These are phyloP conservation scores for Corythornis leucogaster DNA, from an alignment of 2,797 vertebrate species.

Conservation along the genomic window DNA sequence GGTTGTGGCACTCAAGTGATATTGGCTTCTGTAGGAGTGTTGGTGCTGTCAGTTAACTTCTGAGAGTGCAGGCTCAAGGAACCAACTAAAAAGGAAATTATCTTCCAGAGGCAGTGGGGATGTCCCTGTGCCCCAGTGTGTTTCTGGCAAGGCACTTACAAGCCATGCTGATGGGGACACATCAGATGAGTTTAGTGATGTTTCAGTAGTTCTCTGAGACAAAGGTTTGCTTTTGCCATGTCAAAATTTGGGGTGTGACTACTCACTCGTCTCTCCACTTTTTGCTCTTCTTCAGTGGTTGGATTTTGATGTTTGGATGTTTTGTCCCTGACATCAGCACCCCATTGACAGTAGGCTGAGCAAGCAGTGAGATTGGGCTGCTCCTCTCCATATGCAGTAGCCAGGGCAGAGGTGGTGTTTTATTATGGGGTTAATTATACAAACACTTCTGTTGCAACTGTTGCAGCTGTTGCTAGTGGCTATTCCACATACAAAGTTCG, in stretches of 20 bases:
- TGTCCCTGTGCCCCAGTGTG: background rate
- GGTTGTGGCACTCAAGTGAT: background rate
- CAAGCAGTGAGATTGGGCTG: fast-evolving
- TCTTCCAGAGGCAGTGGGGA: background rate
- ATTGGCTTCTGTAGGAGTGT: background rate
- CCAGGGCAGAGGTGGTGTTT: background rate
- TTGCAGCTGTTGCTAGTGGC: background rate
- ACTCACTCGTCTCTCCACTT: background rate
- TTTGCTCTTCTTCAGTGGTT: background rate
- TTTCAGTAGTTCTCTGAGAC: background rate
- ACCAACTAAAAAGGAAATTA: background rate
- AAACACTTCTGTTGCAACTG: background rate
- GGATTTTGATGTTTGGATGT: background rate
- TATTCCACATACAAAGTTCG: background rate
- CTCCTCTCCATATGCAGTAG: fast-evolving
- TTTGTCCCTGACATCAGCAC: background rate
- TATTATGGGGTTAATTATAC: background rate
- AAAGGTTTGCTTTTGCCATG: background rate
- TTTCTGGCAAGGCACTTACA: background rate
- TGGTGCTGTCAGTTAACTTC: background rate
- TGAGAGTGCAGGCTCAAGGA: background rate
- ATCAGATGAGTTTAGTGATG: background rate
- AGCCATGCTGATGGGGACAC: background rate
- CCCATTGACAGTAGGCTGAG: background rate
- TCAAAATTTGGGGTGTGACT: background rate